phyloP scores from a whole-genome alignment of 2,888 invertebrate species.

The Enoplolaimus lenunculus region DNA sequence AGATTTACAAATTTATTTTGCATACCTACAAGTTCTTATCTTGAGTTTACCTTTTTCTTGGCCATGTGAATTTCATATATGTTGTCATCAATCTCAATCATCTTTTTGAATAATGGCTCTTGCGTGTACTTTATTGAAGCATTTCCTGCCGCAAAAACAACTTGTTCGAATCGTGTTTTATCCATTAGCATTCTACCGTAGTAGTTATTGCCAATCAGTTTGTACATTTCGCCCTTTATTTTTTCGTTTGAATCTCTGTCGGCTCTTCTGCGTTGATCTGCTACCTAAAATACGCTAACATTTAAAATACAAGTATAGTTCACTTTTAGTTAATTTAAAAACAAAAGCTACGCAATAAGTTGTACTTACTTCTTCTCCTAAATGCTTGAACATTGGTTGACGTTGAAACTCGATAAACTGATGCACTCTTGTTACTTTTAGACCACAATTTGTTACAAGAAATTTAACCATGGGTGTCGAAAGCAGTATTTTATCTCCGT shows the following conservation, averaged over 20 bases:
- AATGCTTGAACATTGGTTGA: not conserved
- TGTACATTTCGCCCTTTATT: slow-evolving; percentile 2
- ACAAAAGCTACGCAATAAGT: not conserved
- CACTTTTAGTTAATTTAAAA: too few relatives aligned
- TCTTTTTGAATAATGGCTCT: not conserved
- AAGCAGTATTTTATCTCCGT: not conserved
- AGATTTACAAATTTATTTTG: too few relatives aligned
- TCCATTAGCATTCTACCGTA: not conserved
- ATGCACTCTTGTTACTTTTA: not conserved
- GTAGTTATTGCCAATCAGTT: slow-evolving; percentile 4
- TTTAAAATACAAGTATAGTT: too few relatives aligned
- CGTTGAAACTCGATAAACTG: not conserved
- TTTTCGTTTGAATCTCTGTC: not conserved
- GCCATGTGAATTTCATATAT: slow-evolving; percentile 5
- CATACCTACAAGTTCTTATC: too few relatives aligned
- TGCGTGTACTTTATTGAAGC: not conserved
- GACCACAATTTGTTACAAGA: not conserved
- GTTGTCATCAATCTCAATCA: not conserved
- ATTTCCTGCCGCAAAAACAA: not conserved
- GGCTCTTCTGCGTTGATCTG: not conserved
- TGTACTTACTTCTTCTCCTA: not conserved
- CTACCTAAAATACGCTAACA: not conserved
- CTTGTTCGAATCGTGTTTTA: not conserved
- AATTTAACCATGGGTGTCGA: not conserved
- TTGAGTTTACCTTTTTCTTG: too few relatives aligned